phyloP scores from a whole-genome alignment of 2,113 vertebrate species.

The Leucopsar rothschildi region DNA sequence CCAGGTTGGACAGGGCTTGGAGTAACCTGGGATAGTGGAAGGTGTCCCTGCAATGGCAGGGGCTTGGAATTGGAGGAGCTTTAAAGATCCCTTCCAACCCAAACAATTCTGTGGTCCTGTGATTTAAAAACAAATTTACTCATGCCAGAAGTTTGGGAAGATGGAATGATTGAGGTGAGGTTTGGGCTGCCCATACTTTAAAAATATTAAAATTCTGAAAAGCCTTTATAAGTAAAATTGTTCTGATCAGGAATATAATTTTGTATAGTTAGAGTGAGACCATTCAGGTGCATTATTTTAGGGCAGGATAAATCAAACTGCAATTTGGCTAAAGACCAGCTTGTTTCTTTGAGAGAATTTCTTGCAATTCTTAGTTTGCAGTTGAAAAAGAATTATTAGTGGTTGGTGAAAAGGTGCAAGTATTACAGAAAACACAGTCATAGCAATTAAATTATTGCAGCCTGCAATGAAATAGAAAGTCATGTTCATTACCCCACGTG shows the following conservation, averaged over 20 bases:
- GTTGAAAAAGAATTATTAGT: neutral
- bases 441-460: neutral
- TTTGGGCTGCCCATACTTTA: neutral
- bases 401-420: neutral
- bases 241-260: neutral
- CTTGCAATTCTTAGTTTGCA: neutral
- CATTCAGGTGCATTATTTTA: neutral
- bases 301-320: neutral
- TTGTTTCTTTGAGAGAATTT: neutral
- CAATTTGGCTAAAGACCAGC: neutral
- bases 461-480: neutral
- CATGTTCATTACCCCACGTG: neutral
- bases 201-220: neutral
- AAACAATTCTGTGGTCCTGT: neutral
- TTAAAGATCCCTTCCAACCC: neutral
- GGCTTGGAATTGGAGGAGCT: fast-evolving
- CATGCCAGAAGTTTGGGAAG: neutral
- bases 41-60: neutral
- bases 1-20: neutral
- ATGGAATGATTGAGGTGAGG: neutral
- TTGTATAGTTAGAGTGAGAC: neutral
- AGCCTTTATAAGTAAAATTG: neutral
- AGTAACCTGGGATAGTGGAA: neutral
- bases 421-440: neutral
- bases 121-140: neutral